Evolutionary conservation across 2,113 vertebrate species (phyloP).

Genomic region (Oreotrochilus melanogaster): DNA sequence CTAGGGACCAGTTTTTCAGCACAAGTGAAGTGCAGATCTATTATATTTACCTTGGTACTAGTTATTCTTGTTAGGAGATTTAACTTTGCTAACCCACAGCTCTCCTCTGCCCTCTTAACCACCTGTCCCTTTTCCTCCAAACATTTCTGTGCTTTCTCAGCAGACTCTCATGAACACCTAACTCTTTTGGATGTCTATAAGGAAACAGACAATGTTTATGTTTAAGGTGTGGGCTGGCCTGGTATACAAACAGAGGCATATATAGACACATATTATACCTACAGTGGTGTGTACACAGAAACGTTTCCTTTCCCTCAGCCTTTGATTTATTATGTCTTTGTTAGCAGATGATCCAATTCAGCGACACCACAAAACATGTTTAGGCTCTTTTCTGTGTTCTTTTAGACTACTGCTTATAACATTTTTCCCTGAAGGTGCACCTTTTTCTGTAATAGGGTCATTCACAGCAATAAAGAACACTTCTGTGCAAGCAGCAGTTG

Average conservation of each 20-base stretch:
- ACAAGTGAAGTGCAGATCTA: not conserved
- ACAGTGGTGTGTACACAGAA: not conserved
- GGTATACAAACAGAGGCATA: not conserved
- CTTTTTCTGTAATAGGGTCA: not conserved
- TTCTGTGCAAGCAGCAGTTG: not conserved
- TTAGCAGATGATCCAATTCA: not conserved
- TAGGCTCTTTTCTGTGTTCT: not conserved
- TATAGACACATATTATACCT: not conserved
- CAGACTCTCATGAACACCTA: not conserved
- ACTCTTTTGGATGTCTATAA: not conserved
- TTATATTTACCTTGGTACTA: not conserved
- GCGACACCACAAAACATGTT: not conserved
- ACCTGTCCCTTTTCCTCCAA: not conserved
- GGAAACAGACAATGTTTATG: not conserved
- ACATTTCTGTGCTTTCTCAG: not conserved
- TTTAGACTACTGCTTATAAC: not conserved
- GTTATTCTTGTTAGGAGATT: not conserved
- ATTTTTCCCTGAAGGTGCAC: not conserved
- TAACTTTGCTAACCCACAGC: not conserved
- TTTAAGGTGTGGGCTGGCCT: not conserved
- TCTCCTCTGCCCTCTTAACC: not conserved
- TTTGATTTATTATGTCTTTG: not conserved
- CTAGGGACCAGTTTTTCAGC: not conserved
- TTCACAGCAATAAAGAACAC: not conserved
- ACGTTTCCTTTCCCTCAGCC: not conserved